Conservation (phyloP, 2,888 invertebrate genomes). For the Amblyjoppa proteus region DNA sequence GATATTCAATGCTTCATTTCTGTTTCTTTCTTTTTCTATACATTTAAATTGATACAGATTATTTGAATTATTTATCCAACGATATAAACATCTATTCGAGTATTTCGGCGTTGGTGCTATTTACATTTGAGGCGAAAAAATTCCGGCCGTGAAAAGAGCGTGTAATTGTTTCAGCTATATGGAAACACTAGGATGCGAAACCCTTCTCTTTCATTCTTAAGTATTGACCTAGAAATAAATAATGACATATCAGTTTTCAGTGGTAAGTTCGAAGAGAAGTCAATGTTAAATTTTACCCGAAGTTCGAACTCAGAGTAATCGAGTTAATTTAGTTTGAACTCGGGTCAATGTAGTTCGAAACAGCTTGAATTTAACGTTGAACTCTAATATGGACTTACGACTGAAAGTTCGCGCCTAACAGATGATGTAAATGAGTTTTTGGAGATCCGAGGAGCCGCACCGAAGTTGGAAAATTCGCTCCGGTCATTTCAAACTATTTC, state of each 20-base stretch:
- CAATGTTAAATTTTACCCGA: neutral
- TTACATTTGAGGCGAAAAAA: conserved; percentile 54
- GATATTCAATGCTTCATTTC: neutral
- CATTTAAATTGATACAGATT: conserved; percentile 2
- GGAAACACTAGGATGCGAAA: conserved; percentile 19
- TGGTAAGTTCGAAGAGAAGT: neutral
- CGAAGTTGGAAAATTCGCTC: neutral
- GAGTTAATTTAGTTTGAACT: neutral
- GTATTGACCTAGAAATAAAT: conserved; percentile 33
- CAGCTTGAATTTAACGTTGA: neutral
- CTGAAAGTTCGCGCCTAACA: neutral
- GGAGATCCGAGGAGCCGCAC: neutral
- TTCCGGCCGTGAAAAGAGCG: conserved; percentile 27
- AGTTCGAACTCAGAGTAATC: neutral
- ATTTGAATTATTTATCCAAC: conserved; percentile 38
- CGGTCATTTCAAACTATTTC: neutral
- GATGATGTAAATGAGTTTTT: neutral
- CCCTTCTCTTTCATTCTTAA: conserved; percentile 23
- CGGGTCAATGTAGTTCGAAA: neutral
- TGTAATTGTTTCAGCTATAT: conserved; percentile 22
- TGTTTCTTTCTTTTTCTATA: neutral
- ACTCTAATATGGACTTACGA: neutral
- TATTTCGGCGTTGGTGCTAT: conserved; percentile 60
- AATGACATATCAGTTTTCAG: neutral
- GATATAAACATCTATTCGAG: conserved; percentile 61